Conservation (phyloP, 2,888 invertebrate species). For the Melangyna quadrimaculata region DNA sequence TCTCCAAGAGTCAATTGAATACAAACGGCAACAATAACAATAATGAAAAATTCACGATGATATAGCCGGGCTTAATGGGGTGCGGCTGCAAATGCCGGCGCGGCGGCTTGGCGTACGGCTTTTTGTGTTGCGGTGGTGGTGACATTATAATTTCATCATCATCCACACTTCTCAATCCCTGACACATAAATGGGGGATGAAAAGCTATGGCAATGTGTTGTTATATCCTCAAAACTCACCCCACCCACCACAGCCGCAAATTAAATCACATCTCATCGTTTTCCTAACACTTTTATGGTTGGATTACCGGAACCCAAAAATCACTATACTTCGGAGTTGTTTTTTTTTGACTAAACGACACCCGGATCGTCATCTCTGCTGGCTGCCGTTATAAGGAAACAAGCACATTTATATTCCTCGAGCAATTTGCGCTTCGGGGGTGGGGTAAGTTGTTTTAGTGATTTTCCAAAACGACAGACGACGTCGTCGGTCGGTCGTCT, state of each 20-base stretch:
- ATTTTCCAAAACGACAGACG: constrained; percentile 65
- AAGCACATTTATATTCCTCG: constrained; percentile 66
- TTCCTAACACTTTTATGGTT: constrained; percentile 78
- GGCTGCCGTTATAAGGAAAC: constrained; percentile 27
- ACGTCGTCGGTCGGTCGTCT: constrained; percentile 8
- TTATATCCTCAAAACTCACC: constrained; percentile 40
- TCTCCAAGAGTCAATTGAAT: constrained; percentile 69
- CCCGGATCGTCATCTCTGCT: constrained; percentile 30
- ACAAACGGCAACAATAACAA: constrained; percentile 60
- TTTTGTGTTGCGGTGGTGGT: constrained; percentile 62
- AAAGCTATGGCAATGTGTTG: constrained; percentile 20
- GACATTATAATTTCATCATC: constrained; percentile 71
- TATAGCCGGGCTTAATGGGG: constrained; percentile 55
- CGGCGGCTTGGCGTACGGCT: constrained; percentile 63
- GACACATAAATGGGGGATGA: constrained; percentile 66
- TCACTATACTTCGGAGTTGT: constrained; percentile 3
- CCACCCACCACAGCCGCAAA: constrained; percentile 73
- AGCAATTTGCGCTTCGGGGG: constrained; percentile 58
- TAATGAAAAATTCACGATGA: constrained; percentile 70
- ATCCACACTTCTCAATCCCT: constrained; percentile 57
- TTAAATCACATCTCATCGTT: constrained; percentile 77
- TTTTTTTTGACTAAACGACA: constrained; percentile 38
- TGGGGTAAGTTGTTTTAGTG: constrained; percentile 72
- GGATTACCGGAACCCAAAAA: constrained; percentile 72
- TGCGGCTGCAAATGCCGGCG: constrained; percentile 64